Conservation (phyloP, 2,113 vertebrate species). For the Pelvicachromis taeniatus region DNA sequence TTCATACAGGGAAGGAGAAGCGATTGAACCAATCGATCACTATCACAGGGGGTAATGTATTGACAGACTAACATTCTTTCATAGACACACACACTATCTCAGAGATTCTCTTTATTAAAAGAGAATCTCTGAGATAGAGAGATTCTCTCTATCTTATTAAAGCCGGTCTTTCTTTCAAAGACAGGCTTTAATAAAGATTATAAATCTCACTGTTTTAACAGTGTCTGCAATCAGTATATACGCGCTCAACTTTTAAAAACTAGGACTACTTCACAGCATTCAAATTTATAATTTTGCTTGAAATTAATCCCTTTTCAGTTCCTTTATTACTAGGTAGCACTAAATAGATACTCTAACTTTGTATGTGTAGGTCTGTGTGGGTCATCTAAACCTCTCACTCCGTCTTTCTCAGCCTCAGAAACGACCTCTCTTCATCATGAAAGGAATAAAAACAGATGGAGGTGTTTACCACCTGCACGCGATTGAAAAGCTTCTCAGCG, state of each 20-base stretch:
- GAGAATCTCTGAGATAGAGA: too few species aligned
- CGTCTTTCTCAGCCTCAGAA: not conserved
- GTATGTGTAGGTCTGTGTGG: not conserved
- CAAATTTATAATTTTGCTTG: not conserved
- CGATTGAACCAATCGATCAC: not conserved
- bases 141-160: not conserved
- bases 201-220: not conserved
- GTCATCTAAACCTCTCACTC: conserved; percentile 14
- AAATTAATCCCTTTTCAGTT: not conserved
- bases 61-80: not conserved
- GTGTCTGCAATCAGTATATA: not conserved
- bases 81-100: not conserved
- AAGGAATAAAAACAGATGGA: not conserved
- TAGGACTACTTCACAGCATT: not conserved
- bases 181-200: not conserved
- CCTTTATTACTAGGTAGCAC: not conserved
- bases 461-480: not conserved
- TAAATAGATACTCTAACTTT: conserved; percentile 4
- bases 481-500: not conserved
- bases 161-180: not conserved
- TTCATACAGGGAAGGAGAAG: not conserved
- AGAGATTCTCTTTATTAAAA: not conserved
- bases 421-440: not conserved
- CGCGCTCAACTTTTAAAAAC: not conserved
- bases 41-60: not conserved